These are phyloP conservation scores for Galeopterus variegatus DNA, from an alignment of 2,113 vertebrate species.

Conservation along the genomic window DNA sequence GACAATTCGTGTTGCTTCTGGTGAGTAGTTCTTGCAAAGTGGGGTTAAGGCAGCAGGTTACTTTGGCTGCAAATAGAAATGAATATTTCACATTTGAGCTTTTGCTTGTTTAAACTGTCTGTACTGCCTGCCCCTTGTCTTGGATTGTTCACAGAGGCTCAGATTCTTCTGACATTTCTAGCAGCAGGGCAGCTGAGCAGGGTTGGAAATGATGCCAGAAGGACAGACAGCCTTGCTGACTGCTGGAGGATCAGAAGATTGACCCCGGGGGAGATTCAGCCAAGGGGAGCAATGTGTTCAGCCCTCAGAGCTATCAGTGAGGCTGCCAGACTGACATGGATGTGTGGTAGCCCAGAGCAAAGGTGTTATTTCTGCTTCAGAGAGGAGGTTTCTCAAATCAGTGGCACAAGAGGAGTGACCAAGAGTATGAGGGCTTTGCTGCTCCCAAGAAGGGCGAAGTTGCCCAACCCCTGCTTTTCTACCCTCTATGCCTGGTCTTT, in stretches of 20 bases:
- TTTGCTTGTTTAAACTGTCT: constrained; percentile 6
- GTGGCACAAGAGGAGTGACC: background rate
- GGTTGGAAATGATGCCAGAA: background rate
- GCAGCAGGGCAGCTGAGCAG: background rate
- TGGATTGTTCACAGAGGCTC: background rate
- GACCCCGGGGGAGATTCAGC: background rate
- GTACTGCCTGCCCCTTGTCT: background rate
- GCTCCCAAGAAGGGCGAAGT: background rate
- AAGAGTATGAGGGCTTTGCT: background rate
- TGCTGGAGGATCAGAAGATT: background rate
- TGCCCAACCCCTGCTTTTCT: background rate
- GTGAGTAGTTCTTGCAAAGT: constrained; percentile 1
- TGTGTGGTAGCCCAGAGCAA: background rate
- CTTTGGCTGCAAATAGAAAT: constrained; percentile 46
- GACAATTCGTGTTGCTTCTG: background rate
- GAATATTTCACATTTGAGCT: constrained; percentile 52
- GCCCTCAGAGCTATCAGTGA: background rate
- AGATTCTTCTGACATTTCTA: background rate
- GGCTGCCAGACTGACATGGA: background rate
- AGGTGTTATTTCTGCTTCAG: background rate
- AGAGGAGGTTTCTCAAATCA: background rate
- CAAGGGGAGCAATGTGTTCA: background rate
- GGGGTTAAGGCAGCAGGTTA: background rate
- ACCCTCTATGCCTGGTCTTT: background rate
- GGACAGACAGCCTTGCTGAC: background rate